Evolutionary conservation across 2,797 vertebrate species (phyloP).

Genomic region (Lagocephalus sceleratus): DNA sequence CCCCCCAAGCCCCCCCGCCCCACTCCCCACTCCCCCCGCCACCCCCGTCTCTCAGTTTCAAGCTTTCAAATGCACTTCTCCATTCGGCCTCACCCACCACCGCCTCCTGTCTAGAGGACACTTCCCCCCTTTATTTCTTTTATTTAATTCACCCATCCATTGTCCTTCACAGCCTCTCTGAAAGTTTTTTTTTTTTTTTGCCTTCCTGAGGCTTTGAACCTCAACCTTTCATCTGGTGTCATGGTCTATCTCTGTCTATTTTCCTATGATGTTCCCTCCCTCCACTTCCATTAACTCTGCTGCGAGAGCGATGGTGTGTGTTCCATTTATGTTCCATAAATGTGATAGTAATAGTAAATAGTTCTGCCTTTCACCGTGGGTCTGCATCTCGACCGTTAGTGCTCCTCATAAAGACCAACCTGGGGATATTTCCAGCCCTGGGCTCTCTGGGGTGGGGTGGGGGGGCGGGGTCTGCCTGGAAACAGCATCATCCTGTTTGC

Average conservation of each 20-base stretch:
- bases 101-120: constrained; percentile 23
- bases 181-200: constrained; percentile 14
- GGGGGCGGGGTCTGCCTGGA: background rate
- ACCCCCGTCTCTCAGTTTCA: background rate
- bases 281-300: background rate
- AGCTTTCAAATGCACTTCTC: constrained; percentile 14
- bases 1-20: constrained; percentile 12
- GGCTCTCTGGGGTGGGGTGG: background rate
- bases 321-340: background rate
- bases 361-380: background rate
- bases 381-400: background rate
- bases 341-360: background rate
- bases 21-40: constrained; percentile 8
- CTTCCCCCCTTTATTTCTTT: constrained; percentile 24
- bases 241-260: constrained; percentile 20
- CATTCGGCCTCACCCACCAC: constrained; percentile 24
- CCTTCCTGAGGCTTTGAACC: constrained; percentile 27
- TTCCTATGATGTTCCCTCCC: constrained; percentile 7
- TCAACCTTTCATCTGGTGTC: constrained; percentile 33
- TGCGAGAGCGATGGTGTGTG: background rate
- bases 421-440: background rate
- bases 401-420: background rate
- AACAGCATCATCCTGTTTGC: constrained; percentile 6
- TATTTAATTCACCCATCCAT: constrained; percentile 40
- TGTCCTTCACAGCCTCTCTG: constrained; percentile 41